These are phyloP conservation scores for Romanogobio albipinnatus DNA, from an alignment of 2,113 vertebrate species.

Conservation along the genomic window DNA sequence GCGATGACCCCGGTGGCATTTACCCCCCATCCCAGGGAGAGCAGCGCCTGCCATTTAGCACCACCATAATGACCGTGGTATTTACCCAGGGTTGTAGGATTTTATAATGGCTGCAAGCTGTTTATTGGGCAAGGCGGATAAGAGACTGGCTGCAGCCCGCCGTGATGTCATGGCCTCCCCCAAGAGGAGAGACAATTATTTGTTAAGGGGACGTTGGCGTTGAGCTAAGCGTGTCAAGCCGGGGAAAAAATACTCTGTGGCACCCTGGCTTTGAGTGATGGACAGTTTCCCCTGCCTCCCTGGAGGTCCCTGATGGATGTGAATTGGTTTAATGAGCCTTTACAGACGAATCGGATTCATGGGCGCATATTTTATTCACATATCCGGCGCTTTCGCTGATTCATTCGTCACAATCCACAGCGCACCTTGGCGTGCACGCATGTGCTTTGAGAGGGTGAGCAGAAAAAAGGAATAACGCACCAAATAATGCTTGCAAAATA, in stretches of 20 bases:
- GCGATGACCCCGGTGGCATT: constrained; percentile 58
- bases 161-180: constrained; percentile 52
- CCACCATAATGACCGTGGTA: constrained; percentile 59
- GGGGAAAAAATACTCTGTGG: constrained; percentile 10
- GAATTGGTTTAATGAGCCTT: constrained; percentile 61
- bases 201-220: constrained; percentile 49
- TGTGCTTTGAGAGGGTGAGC: constrained; percentile 28
- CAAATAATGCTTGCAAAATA: constrained; percentile 54
- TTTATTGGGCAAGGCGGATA: constrained; percentile 51
- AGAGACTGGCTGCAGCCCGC: constrained; percentile 28
- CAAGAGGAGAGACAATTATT: constrained; percentile 46
- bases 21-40: constrained; percentile 51
- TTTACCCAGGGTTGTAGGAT: constrained; percentile 52
- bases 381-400: constrained; percentile 51
- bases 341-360: constrained; percentile 55
- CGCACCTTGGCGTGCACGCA: constrained; percentile 40
- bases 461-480: constrained; percentile 37
- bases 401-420: constrained; percentile 56
- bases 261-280: constrained; percentile 41
- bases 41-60: constrained; percentile 54
- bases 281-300: constrained; percentile 53
- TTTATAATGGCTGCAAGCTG: constrained; percentile 55
- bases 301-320: constrained; percentile 57
- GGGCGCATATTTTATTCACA: constrained; percentile 61
- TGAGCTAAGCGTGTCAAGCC: constrained; percentile 4